Evolutionary conservation across 2,888 invertebrate species (phyloP), one percentile per base, ranked within the genome.

Genomic region (Oscheius sp.): DNA sequence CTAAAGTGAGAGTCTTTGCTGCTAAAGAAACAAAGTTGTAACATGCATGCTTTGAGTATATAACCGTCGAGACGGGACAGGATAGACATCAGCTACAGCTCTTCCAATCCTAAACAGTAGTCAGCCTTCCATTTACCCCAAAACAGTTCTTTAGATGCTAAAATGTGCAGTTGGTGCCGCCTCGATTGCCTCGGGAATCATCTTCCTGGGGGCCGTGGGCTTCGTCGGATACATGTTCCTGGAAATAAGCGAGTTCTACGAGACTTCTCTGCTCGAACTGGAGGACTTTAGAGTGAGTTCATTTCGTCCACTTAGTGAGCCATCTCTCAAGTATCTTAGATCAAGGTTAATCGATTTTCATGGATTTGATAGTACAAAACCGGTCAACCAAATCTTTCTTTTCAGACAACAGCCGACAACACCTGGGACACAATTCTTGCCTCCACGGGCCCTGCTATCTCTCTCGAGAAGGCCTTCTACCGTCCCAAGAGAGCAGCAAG

Each of bases 361-460:
- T 60, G 33, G 13, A 60, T 5, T 21, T 13, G 35, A n/a, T 5
- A 47, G 11, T 42, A 21, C 21, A 13, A 29, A 4, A 21, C 21
- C 21, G 21, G 21, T 21, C 21, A 21, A 21, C 21, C 21, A 21
- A 21, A 21, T 21, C 21, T 21, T 21, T 21, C 21, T 21, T 76
- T 73, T 60, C 33, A 79, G 79, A 62, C 58, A 66, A 76, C 79
- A 53, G 78, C 81, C 73, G 77, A 81, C 66, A 76, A 75, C 5
- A 79, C 81, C 57, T 81, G 81, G 81, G 76, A 75, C 62, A 78
- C 76, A 60, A 81, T 81, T 76, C 75, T 81, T 65, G 70, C n/a
- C 63, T 5, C 77, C 74, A 50, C 21, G 2, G 55, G 55, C 9
- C 32, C 55, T 9, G 21, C 55, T 1, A 55, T 76, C 72, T n/a